Evolutionary conservation across 2,797 vertebrate genomes (phyloP).

Genomic region (Typhlichthys subterraneus): DNA sequence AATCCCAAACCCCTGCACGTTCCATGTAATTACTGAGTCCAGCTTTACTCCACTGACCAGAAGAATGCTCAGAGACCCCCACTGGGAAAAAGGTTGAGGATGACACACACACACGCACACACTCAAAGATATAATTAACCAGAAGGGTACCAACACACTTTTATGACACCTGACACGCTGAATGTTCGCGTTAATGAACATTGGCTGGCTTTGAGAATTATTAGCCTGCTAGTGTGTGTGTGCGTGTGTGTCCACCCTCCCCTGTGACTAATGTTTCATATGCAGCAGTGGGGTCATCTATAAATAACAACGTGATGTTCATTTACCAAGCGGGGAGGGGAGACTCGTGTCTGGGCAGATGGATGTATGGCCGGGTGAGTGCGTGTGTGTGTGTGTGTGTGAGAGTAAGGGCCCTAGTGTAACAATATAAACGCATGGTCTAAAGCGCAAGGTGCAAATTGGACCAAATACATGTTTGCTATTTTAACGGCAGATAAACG

Average conservation of each 20-base stretch:
- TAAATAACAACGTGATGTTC: slow-evolving; percentile 72
- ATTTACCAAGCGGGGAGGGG: slow-evolving; percentile 45
- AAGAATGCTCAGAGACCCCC: slow-evolving; percentile 32
- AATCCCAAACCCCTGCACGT: slow-evolving; percentile 51
- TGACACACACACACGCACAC: slow-evolving; percentile 4
- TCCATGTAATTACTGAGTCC: slow-evolving; percentile 54
- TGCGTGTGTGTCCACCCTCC: slow-evolving; percentile 24
- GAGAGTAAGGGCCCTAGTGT: too few relatives aligned
- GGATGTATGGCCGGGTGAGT: slow-evolving; percentile 22
- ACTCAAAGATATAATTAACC: slow-evolving; percentile 19
- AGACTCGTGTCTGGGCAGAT: slow-evolving; percentile 53
- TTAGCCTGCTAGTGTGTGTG: slow-evolving; percentile 24
- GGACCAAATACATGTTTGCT: too few relatives aligned
- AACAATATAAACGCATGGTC: too few relatives aligned
- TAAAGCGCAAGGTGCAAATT: too few relatives aligned
- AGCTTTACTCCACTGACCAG: slow-evolving; percentile 54
- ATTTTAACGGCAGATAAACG: too few relatives aligned
- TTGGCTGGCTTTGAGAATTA: slow-evolving; percentile 51
- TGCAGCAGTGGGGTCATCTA: slow-evolving; percentile 59
- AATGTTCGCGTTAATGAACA: slow-evolving; percentile 38
- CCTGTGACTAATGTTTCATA: slow-evolving; percentile 60
- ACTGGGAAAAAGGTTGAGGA: not conserved
- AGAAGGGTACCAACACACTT: slow-evolving; percentile 26
- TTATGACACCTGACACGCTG: slow-evolving; percentile 39
- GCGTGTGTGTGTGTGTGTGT: slow-evolving; percentile 1